Base-by-base conservation (phyloP, 2,888 invertebrate species). In the Drosophila multiciliata region DNA sequence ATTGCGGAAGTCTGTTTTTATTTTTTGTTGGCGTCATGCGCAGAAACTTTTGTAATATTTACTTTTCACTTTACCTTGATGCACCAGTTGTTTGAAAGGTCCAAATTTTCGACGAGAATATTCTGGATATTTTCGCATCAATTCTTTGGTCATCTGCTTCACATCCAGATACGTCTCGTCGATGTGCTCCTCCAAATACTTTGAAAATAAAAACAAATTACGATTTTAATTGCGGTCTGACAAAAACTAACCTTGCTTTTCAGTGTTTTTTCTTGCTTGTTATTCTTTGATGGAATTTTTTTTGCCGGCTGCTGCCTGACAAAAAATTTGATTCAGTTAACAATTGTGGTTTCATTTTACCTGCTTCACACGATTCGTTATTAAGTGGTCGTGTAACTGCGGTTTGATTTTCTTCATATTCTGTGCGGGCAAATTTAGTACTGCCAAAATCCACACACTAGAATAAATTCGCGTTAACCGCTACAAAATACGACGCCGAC, bases 161-260 rank as follows among this genome's bases (percentile, higher is more conserved):
- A 97, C 96, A 94, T 97, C 97, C 78, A 97, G 95, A 91, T 96
- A 96, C 9, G 96, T 96, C 93, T 96, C 96, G 87, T 96, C 96
- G 74, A 96, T 96, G 94, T 97, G 96, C 85, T 96, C 96, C 78
- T 96, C 96, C 87, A 97, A 94, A 92, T 97, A 97, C 82, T 87
- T 53, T 5, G 52, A 60, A 33, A 17, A 11, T 20, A 15, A 8
- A 23, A 40, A 8, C 38, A 55, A 62, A 60, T 33, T 53, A 2
- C 50, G 26, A 60, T 54, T 45, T 74, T 45, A 67, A 52, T 48
- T 52, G 57, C 49, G 38, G 49, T 38, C 60, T 68, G 61, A 11
- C 49, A 62, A 63, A 65, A 68, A 58, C 72, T 85, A 89, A 82
- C 87, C 89, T 84, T 84, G 80, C 80, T 87, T 72, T 67, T 49